A percentile compares a stretch with the other conserved stretches of the same genome.
Conservation (phyloP, 1,140 invertebrate species). For the Maconellicoccus hirsutus region DNA sequence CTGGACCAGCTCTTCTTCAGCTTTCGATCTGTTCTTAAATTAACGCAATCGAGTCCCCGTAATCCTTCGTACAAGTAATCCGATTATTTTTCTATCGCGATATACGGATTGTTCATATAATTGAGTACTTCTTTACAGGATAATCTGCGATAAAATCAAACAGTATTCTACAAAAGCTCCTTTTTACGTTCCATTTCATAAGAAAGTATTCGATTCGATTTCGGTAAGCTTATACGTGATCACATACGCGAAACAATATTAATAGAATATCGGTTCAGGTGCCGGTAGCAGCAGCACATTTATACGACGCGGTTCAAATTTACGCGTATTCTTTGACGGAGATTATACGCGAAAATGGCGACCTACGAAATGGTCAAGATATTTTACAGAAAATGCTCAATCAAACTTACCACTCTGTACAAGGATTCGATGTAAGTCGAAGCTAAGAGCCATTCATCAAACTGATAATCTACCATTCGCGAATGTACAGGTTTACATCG, state of each 20-base stretch:
- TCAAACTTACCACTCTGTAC: constrained; percentile 59
- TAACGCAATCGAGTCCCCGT: constrained; percentile 55
- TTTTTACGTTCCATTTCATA: constrained; percentile 61
- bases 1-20: constrained; percentile 51
- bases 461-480: neutral
- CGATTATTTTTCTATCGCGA: no score
- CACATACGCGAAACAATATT: neutral
- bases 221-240: constrained; percentile 42
- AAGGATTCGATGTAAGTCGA: constrained; percentile 46
- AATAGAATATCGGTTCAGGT: constrained; percentile 41
- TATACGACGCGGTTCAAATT: constrained; percentile 78
- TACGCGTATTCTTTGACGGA: constrained; percentile 69
- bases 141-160: constrained; percentile 50
- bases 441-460: constrained; percentile 35
- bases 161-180: constrained; percentile 51
- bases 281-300: constrained; percentile 69
- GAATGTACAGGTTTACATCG: constrained; percentile 61
- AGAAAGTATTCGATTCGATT: constrained; percentile 50
- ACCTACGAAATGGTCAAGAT: constrained; percentile 57
- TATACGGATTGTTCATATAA: no score
- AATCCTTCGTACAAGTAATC: constrained; percentile 56
- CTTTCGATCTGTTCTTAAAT: constrained; percentile 56
- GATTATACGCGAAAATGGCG: constrained; percentile 47
- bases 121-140: no score
- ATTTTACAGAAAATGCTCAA: constrained; percentile 57